Conservation (phyloP, 2,113 vertebrate species). For the Pungitius pungitius region DNA sequence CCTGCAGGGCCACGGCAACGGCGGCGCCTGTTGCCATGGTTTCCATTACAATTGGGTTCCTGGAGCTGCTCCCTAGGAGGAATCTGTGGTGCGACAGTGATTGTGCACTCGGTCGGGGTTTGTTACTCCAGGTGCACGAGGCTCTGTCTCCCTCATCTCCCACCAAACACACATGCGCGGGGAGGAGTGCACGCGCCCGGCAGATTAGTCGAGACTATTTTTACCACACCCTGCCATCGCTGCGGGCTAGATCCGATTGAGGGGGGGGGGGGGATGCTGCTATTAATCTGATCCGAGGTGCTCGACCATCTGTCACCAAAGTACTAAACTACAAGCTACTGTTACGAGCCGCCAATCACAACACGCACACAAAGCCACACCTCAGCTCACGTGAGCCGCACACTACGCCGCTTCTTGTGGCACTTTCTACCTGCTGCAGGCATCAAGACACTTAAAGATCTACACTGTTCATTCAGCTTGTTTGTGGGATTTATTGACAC, state of each 20-base stretch:
- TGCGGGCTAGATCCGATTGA: conserved; percentile 75
- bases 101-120: background rate
- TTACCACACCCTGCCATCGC: conserved; percentile 72
- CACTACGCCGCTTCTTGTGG: conserved; percentile 9
- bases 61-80: background rate
- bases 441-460: conserved; percentile 53
- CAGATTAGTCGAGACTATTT: conserved; percentile 81
- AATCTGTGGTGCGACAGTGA: background rate
- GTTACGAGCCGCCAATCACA: conserved; percentile 40
- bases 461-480: conserved; percentile 50
- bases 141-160: background rate
- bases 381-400: conserved; percentile 19
- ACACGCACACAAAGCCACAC: conserved; percentile 31
- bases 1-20: conserved; percentile 17
- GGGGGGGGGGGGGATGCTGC: conserved; percentile 70
- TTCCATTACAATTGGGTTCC: conserved; percentile 31
- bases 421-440: conserved; percentile 31
- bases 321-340: conserved; percentile 52
- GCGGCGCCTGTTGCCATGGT: conserved; percentile 60
- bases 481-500: conserved; percentile 47
- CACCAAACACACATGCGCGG: conserved; percentile 18
- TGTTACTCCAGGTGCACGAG: background rate
- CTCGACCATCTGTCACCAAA: conserved; percentile 79
- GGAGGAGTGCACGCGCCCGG: conserved; percentile 33
- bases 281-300: conserved; percentile 82